Evolutionary conservation across 2,113 vertebrate species (phyloP), one percentile per base, ranked within the genome.

Genomic region (Caretta caretta): DNA sequence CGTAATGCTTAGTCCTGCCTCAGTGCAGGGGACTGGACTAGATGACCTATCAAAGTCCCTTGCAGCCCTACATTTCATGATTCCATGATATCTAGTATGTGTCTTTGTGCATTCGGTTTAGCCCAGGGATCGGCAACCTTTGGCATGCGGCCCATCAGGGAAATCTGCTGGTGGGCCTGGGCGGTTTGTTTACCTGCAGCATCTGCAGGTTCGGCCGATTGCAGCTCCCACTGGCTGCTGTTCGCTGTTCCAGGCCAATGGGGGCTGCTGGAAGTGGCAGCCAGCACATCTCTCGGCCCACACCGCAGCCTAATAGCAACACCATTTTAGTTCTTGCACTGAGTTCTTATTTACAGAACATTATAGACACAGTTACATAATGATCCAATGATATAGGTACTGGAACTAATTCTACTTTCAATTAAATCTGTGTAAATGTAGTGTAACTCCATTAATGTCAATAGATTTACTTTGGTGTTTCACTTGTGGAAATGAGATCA

Each of bases 361-460:
- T 1, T 79, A 10, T 83, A 65, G 31, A n/a, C 16, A 27, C n/a
- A n/a, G 16, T 78, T 88, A 48, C 7, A 16, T 11, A n/a, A 2
- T 86, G 8, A 49, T 57, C 86, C 0, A 0, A 9, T 5, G 85
- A 38, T 35, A 17, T 6, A 35, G 1, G 0, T 79, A 48, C 59
- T 46, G 48, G 35, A 87, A 59, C 5, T 2, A 92, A 54, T 89
- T 91, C 12, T 90, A 80, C 1, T 89, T 95, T 93, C 17, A 29
- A 3, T 42, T 85, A 5, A 2, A 57, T 86, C 51, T 51, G 4
- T 13, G 53, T 0, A 1, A 87, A 78, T 59, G 57, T 87, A 76
- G 0, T 91, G 76, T 80, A 76, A 65, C 79, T 48, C 88, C 72
- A 62, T 2, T 59, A 27, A 59, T 59, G 27, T 59, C 57, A 59